Conservation (phyloP, 2,113 vertebrate genomes). For the Pteruthius melanotis region DNA sequence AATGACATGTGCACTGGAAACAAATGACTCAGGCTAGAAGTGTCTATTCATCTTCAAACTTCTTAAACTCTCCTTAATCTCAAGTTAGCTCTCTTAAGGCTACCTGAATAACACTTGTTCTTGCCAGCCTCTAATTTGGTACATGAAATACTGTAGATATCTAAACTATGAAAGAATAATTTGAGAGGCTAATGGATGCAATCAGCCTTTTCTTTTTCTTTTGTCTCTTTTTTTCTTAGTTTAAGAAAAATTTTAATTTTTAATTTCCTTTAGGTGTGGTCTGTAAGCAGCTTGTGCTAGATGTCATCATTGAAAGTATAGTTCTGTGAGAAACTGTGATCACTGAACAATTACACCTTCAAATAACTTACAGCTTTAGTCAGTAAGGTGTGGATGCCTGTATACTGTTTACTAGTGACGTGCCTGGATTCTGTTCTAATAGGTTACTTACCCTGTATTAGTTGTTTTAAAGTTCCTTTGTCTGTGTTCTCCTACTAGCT, state of each 20-base stretch:
- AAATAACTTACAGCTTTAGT: background rate
- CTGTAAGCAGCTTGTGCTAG: background rate
- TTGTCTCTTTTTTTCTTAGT: no score
- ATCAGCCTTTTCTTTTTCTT: background rate
- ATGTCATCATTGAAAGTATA: background rate
- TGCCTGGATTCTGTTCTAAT: background rate
- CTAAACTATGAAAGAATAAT: background rate
- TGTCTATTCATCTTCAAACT: background rate
- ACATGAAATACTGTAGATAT: background rate
- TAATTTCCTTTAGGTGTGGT: constrained; percentile 18
- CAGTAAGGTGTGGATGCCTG: background rate
- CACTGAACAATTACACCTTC: background rate
- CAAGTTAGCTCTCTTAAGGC: background rate
- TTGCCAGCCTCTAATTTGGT: background rate
- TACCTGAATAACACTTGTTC: background rate
- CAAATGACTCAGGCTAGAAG: background rate
- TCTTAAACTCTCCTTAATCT: background rate
- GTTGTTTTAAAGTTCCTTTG: background rate
- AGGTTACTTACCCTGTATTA: background rate
- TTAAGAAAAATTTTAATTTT: no score
- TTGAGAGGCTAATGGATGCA: background rate
- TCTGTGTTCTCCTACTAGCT: background rate
- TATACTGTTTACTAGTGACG: fast-evolving
- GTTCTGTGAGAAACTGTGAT: background rate
- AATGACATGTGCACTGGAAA: background rate